Percentiles rank a stretch among this genome's conserved stretches.
Evolutionary conservation across 1,140 invertebrate genomes (phyloP).

Genomic region (Megalopta genalis): DNA sequence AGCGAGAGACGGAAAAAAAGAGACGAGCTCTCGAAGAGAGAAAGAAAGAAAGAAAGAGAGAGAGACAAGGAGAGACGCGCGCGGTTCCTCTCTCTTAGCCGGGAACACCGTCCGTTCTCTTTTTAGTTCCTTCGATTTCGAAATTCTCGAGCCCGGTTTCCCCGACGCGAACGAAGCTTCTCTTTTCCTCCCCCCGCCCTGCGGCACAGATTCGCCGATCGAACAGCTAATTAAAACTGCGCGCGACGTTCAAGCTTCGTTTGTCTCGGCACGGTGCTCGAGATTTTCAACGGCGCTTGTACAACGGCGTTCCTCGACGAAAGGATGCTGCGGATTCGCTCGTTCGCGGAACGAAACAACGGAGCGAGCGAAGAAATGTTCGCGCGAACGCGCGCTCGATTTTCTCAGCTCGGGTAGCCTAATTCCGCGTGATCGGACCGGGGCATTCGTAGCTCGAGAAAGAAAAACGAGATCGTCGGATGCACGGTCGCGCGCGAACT

Average conservation of each 20-base stretch:
- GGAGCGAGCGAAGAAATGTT: no score
- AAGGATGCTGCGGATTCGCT: background rate
- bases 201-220: no score
- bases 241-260: background rate
- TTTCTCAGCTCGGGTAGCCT: no score
- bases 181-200: no score
- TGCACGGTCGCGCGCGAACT: background rate
- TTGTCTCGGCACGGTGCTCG: background rate
- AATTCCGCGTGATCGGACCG: no score
- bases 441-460: no score
- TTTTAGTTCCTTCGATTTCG: conserved; percentile 27
- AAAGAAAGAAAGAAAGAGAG: background rate
- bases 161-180: background rate
- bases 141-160: background rate
- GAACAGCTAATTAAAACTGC: background rate
- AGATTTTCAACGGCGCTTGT: background rate
- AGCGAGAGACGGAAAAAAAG: background rate
- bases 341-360: background rate
- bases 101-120: conserved; percentile 43
- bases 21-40: no score
- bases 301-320: background rate
- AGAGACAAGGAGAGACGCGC: conserved; percentile 24
- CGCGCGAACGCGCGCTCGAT: no score
- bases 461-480: no score
- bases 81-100: conserved; percentile 39